Evolutionary conservation across 2,888 invertebrate species (phyloP).

Genomic region (Dicyrtomina minuta): DNA sequence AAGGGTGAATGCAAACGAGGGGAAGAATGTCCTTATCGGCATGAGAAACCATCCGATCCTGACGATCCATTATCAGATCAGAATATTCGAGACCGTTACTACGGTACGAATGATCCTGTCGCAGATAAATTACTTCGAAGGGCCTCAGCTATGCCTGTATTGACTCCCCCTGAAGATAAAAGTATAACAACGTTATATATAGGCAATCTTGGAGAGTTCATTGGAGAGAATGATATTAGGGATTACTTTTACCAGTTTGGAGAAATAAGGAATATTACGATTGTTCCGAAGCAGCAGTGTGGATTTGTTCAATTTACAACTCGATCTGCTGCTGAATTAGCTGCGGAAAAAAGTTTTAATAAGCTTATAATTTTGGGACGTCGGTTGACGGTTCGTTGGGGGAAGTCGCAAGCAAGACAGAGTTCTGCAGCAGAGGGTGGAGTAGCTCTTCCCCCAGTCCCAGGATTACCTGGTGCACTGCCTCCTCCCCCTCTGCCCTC

Average conservation of each 20-base stretch:
- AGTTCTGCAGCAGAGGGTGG: conserved; percentile 59
- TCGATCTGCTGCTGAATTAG: conserved; percentile 84
- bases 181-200: conserved; percentile 95
- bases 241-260: conserved; percentile 99
- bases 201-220: conserved; percentile 87
- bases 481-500: conserved; percentile 48
- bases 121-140: conserved; percentile 88
- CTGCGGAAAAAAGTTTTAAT: conserved; percentile 94
- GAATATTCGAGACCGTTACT: conserved; percentile 90
- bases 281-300: conserved; percentile 91
- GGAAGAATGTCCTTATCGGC: conserved; percentile 94
- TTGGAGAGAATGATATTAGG: conserved; percentile 82
- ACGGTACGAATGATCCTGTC: conserved; percentile 93
- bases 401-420: conserved; percentile 78
- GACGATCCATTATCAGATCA: conserved; percentile 95
- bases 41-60: conserved; percentile 94
- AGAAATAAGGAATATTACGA: conserved; percentile 89
- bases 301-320: conserved; percentile 96
- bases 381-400: conserved; percentile 97
- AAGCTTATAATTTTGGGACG: conserved; percentile 82
- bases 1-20: conserved; percentile 95
- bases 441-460: conserved; percentile 65
- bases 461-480: conserved; percentile 46
- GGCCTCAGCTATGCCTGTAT: conserved; percentile 88
- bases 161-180: conserved; percentile 93